phyloP scores from a whole-genome alignment of 2,113 vertebrate species.

The Myocastor coypus region DNA sequence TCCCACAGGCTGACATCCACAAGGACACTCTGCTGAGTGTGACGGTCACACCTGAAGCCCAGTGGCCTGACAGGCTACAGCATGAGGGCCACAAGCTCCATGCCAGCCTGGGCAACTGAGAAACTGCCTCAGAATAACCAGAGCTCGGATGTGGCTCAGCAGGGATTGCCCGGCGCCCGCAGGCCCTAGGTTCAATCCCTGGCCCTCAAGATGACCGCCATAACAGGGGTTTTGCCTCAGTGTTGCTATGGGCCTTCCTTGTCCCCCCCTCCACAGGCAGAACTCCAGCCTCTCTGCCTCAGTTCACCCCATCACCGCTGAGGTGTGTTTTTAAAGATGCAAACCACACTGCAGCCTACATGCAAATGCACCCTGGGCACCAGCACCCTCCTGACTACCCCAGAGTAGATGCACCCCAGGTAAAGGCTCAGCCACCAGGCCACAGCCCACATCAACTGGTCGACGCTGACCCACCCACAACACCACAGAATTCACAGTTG shows the following conservation, averaged over 20 bases:
- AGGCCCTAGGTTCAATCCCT: not conserved
- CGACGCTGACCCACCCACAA: too few relatives aligned
- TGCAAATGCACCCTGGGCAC: not conserved
- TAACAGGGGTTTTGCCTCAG: not conserved
- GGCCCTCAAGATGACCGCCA: not conserved
- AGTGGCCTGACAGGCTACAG: not conserved
- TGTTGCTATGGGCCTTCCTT: not conserved
- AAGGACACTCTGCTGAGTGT: not conserved
- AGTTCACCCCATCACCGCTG: not conserved
- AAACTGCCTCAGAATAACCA: not conserved
- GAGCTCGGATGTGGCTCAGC: not conserved
- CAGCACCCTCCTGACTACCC: not conserved
- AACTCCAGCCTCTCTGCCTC: not conserved
- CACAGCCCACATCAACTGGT: not conserved
- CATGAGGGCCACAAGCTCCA: not conserved
- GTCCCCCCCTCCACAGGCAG: not conserved
- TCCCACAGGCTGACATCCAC: rapidly evolving
- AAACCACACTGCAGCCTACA: not conserved
- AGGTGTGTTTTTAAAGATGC: rapidly evolving
- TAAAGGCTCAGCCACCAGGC: too few relatives aligned
- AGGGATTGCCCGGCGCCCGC: rapidly evolving
- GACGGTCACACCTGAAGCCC: not conserved
- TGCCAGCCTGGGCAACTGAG: not conserved
- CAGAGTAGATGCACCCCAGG: too few relatives aligned
- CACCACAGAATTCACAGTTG: not conserved